Conservation (phyloP, 2,797 vertebrate species). For the Pseudochirops corinnae region DNA sequence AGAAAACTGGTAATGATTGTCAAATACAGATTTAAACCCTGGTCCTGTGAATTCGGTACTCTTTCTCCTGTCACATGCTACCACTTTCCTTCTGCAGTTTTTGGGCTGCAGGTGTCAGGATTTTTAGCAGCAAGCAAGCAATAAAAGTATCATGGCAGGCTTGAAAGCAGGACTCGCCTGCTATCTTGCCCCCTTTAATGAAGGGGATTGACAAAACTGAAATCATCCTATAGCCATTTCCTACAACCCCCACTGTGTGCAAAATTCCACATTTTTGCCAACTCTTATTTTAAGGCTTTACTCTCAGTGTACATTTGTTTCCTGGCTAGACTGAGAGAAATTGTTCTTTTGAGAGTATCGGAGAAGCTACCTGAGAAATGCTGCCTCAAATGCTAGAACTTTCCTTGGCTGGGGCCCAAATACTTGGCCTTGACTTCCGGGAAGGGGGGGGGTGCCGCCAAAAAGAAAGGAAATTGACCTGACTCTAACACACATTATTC, state of each 20-base stretch:
- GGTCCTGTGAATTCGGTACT: not conserved
- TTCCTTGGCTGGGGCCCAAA: not conserved
- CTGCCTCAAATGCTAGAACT: not conserved
- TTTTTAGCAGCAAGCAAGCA: slow-evolving; percentile 70
- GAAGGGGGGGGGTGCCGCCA: not conserved
- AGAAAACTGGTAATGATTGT: not conserved
- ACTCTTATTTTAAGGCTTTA: not conserved
- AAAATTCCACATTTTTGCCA: not conserved
- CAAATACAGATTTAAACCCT: not conserved
- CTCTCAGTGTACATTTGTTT: not conserved
- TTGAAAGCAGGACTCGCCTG: slow-evolving; percentile 72
- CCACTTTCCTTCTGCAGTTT: slow-evolving; percentile 11
- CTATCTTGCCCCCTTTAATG: slow-evolving; percentile 72
- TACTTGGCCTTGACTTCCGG: fast-evolving
- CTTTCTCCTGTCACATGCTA: not conserved
- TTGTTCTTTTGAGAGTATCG: not conserved
- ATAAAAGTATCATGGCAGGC: slow-evolving; percentile 55
- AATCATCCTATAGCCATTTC: not conserved
- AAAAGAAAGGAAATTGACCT: not conserved
- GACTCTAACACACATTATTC: not conserved
- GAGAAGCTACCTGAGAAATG: not conserved
- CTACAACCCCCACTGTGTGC: not conserved
- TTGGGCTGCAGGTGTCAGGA: slow-evolving; percentile 62
- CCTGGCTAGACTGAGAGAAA: not conserved
- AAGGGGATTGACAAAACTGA: slow-evolving; percentile 5